Conservation (phyloP, 2,797 vertebrate genomes). For the Orientallactaga sibirica region DNA sequence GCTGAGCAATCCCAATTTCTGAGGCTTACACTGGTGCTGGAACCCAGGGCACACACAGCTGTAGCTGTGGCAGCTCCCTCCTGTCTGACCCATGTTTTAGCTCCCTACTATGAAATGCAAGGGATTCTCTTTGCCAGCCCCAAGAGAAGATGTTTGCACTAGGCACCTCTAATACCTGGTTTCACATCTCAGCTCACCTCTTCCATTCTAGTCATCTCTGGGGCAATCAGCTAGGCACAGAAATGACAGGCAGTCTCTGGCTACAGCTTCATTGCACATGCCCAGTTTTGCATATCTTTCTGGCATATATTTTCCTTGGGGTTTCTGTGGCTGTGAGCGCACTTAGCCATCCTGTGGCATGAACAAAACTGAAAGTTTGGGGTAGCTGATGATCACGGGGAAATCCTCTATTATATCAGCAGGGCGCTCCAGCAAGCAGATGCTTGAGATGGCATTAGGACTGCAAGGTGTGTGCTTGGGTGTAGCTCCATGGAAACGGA, state of each 20-base stretch:
- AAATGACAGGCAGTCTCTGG: background rate
- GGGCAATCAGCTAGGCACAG: background rate
- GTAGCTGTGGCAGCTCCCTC: background rate
- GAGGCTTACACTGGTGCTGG: background rate
- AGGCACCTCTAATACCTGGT: background rate
- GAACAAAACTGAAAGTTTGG: background rate
- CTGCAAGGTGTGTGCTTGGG: background rate
- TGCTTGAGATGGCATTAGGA: background rate
- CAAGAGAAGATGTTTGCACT: background rate
- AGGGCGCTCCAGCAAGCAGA: background rate
- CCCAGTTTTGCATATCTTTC: background rate
- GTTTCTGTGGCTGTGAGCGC: background rate
- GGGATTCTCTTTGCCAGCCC: too few species aligned
- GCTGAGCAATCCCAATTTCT: too few species aligned
- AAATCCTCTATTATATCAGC: background rate
- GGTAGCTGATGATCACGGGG: background rate
- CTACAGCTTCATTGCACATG: background rate
- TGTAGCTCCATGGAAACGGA: background rate
- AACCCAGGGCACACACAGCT: background rate
- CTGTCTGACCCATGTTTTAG: background rate
- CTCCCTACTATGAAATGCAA: too few species aligned
- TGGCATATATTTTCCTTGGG: background rate
- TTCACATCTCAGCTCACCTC: background rate
- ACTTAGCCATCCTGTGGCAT: background rate
- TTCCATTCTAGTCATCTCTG: background rate